A percentile compares a stretch with the other conserved stretches of the same genome.
These are phyloP conservation scores for Aphidius gifuensis DNA, from an alignment of 1,140 invertebrate genomes.

Conservation along the genomic window DNA sequence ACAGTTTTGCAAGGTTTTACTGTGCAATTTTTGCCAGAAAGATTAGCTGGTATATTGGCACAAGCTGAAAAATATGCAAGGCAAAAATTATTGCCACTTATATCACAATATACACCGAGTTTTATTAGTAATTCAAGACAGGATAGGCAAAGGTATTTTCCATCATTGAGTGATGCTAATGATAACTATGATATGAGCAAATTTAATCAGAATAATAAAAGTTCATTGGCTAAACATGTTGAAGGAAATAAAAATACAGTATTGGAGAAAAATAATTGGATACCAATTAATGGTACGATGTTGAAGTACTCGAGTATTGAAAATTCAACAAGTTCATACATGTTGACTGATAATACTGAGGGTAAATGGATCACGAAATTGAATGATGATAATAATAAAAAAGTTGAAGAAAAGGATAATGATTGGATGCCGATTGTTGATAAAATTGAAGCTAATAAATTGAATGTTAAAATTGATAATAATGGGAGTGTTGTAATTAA, in stretches of 20 bases:
- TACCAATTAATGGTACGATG: constrained; percentile 16
- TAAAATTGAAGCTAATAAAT: constrained; percentile 2
- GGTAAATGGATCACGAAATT: constrained; percentile 36
- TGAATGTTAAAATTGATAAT: background rate
- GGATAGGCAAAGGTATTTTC: constrained; percentile 50
- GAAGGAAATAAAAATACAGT: background rate
- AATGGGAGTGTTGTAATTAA: background rate
- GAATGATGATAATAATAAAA: background rate
- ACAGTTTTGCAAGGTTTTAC: constrained; percentile 58
- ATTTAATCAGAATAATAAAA: too few relatives aligned
- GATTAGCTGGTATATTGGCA: constrained; percentile 72
- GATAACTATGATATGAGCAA: constrained; percentile 3
- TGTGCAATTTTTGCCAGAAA: constrained; percentile 74
- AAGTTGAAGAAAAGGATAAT: constrained; percentile 33
- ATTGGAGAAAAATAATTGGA: constrained; percentile 18
- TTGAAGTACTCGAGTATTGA: background rate
- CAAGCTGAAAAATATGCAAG: constrained; percentile 77
- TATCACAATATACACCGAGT: constrained; percentile 72
- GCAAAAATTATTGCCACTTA: constrained; percentile 69
- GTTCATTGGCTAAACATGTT: too few relatives aligned
- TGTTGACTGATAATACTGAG: constrained; percentile 26
- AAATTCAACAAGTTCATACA: constrained; percentile 20
- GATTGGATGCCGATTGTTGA: constrained; percentile 43
- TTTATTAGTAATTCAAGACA: constrained; percentile 42
- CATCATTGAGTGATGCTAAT: constrained; percentile 37